These are phyloP conservation scores for Bradysia coprophila DNA, from an alignment of 1,140 invertebrate species.

Conservation along the genomic window DNA sequence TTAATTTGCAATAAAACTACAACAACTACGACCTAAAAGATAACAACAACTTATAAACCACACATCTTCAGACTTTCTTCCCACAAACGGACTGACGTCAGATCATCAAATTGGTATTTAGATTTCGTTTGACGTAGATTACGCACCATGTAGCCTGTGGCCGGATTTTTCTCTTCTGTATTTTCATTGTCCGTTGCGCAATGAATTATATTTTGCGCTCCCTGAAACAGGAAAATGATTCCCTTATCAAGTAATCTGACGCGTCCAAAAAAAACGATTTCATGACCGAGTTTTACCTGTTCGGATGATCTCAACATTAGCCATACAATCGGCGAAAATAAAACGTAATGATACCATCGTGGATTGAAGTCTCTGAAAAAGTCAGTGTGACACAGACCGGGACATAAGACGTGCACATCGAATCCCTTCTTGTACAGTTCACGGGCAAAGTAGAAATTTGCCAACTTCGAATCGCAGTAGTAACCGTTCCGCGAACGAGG, in stretches of 20 bases:
- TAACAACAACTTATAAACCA: no score
- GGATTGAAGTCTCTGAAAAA: slow-evolving; percentile 46
- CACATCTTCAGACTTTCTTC: slow-evolving; percentile 38
- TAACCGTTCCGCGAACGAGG: slow-evolving; percentile 36
- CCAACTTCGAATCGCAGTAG: slow-evolving; percentile 66
- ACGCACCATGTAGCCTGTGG: slow-evolving; percentile 47
- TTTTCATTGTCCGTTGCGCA: slow-evolving; percentile 39
- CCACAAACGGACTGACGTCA: slow-evolving; percentile 48
- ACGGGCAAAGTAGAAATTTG: slow-evolving; percentile 45
- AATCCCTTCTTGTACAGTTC: slow-evolving; percentile 31
- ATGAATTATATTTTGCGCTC: slow-evolving; percentile 54
- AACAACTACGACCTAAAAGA: no score
- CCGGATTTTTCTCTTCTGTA: slow-evolving; percentile 17
- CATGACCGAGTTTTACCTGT: no score
- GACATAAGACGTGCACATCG: slow-evolving; percentile 57
- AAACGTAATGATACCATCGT: slow-evolving; percentile 48
- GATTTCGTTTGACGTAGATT: slow-evolving; percentile 48
- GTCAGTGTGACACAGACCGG: slow-evolving; percentile 68
- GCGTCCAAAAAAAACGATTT: no score
- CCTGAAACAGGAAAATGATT: no score
- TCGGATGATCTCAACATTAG: slow-evolving; percentile 49
- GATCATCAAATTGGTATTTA: slow-evolving; percentile 36
- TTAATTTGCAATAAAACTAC: no score
- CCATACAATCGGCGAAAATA: slow-evolving; percentile 45
- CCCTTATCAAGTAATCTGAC: no score